A percentile compares a stretch with the other conserved stretches of the same genome.
These are phyloP conservation scores for Theocolax elegans DNA, from an alignment of 1,140 invertebrate species.

Conservation along the genomic window DNA sequence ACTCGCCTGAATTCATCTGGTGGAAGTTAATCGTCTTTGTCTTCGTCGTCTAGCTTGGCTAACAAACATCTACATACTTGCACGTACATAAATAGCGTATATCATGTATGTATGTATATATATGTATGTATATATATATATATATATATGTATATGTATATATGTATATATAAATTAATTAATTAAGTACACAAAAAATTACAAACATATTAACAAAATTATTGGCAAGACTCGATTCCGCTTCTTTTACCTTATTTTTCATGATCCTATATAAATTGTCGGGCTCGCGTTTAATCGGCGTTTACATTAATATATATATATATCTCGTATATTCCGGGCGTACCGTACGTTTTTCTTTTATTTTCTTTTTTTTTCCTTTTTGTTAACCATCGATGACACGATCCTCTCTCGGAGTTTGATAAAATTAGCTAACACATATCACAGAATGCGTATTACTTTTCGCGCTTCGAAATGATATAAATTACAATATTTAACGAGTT, in stretches of 20 bases:
- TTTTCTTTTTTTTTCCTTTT: slow-evolving; percentile 18
- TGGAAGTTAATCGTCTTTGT: too few relatives aligned
- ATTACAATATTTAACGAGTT: too few relatives aligned
- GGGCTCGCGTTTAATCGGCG: too few relatives aligned
- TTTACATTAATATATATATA: too few relatives aligned
- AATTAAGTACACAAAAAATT: slow-evolving; percentile 69
- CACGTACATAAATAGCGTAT: slow-evolving; percentile 65
- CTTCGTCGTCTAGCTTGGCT: slow-evolving; percentile 58
- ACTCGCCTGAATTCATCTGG: too few relatives aligned
- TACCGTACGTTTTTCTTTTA: slow-evolving; percentile 14
- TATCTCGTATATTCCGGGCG: too few relatives aligned
- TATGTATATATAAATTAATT: slow-evolving; percentile 44
- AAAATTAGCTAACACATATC: slow-evolving; percentile 65
- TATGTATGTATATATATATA: too few relatives aligned
- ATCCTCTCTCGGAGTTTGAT: slow-evolving; percentile 15
- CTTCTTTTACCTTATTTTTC: slow-evolving; percentile 4
- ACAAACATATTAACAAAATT: slow-evolving; percentile 67
- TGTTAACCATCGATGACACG: not conserved
- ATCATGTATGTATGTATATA: too few relatives aligned
- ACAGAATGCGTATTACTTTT: slow-evolving; percentile 62
- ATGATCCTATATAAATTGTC: not conserved
- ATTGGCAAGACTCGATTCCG: slow-evolving; percentile 65
- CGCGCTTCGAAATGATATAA: slow-evolving; percentile 47
- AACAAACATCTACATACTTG: slow-evolving; percentile 50
- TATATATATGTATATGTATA: too few relatives aligned